A percentile compares a stretch with the other conserved stretches of the same genome.
phyloP scores from a whole-genome alignment of 2,797 vertebrate species.

The Cyclura pinguis region DNA sequence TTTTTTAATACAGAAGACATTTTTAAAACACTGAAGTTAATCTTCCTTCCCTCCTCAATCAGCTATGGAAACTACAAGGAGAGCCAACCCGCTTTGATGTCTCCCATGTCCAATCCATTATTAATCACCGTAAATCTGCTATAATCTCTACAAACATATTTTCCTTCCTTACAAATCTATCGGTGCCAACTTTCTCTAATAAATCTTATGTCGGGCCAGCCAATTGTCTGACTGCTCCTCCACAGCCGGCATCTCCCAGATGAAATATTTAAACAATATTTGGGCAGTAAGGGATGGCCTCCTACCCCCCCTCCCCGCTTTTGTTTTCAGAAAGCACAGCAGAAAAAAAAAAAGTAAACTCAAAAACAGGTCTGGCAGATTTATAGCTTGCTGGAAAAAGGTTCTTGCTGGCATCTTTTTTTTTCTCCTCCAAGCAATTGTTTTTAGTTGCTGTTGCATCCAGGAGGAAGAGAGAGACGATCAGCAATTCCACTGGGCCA shows the following conservation, averaged over 20 bases:
- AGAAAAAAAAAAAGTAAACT: not conserved
- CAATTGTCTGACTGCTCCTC: slow-evolving; percentile 61
- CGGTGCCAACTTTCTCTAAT: slow-evolving; percentile 68
- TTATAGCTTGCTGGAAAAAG: slow-evolving; percentile 52
- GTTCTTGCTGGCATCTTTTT: slow-evolving; percentile 4
- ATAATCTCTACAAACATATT: slow-evolving; percentile 78
- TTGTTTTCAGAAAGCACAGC: slow-evolving; percentile 61
- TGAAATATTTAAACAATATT: slow-evolving; percentile 75
- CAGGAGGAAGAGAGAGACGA: slow-evolving; percentile 13
- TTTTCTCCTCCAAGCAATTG: slow-evolving; percentile 12
- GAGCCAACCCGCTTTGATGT: slow-evolving; percentile 49
- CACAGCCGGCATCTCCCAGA: slow-evolving; percentile 61
- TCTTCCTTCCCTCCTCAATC: slow-evolving; percentile 41
- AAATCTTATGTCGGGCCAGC: slow-evolving; percentile 68
- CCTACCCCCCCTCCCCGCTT: slow-evolving; percentile 55
- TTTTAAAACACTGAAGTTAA: not conserved
- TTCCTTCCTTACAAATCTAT: slow-evolving; percentile 65
- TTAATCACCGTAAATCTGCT: slow-evolving; percentile 79
- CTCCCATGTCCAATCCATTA: slow-evolving; percentile 66
- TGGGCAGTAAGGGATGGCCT: slow-evolving; percentile 57
- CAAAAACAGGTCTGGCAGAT: slow-evolving; percentile 35
- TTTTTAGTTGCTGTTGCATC: slow-evolving; percentile 47
- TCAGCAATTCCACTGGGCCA: not conserved
- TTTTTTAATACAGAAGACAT: not conserved
- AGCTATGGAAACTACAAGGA: not conserved